Base-by-base conservation (phyloP, 2,888 invertebrate genomes). In the Nemapogon koenigi region DNA sequence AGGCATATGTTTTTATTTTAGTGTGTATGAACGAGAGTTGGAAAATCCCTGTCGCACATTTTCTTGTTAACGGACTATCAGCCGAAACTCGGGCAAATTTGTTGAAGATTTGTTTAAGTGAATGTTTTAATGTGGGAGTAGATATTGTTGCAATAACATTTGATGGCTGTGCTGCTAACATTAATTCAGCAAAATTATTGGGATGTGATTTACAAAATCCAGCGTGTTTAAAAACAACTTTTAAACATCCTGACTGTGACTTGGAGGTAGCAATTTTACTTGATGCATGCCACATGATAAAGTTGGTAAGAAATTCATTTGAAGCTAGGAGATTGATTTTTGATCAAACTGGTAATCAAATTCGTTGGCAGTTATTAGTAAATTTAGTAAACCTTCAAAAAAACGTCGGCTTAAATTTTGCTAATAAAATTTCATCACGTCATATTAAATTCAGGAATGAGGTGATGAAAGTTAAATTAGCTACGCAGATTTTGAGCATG, bases 21-120 rank as follows among this genome's bases (percentile, higher is more conserved):
- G 32, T 31, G 4, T 38, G 43, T 46, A 27, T 44, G n/a, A 43
- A 43, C 16, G 42, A 49, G 42, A 43, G 36, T 30, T 46, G 46
- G 42, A 45, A 48, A 45, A 41, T 49, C 16, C 44, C 36, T n/a
- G 14, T 36, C 16, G 36, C 8, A 4, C 16, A 36, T 36, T 36
- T 36, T 16, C 11, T 36, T 10, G 39, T 39, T 31, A 30, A 43
- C 35, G 17, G 42, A 27, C 22, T 49, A 14, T 18, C 41, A 10
- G 43, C 45, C n/a, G 45, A 50, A 44, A 41, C 33, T 10, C 7
- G 29, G n/a, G 42, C 40, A 1, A 25, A 36, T 19, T 35, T 42
- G 10, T 36, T 44, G 3, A 29, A 28, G 16, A 30, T 37, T 6
- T 40, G 44, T 27, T 6, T 44, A 2, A 39, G 37, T 1, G 18